Evolutionary conservation across 1,140 invertebrate genomes (phyloP).

Genomic region (Belonocnema kinseyi): DNA sequence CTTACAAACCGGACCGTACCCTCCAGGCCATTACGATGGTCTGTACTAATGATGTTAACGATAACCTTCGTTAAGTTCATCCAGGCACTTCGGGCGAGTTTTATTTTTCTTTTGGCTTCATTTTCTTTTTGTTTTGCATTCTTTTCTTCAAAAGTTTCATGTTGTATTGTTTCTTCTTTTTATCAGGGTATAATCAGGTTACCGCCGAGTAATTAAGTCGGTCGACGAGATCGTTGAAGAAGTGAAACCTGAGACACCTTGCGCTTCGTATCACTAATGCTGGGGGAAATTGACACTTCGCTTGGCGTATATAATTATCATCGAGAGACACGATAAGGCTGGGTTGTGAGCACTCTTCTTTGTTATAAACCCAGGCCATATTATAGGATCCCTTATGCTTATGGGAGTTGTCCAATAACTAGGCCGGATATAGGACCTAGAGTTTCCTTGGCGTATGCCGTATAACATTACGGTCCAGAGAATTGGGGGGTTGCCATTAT

Average conservation of each 20-base stretch:
- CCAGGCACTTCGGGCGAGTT: background rate
- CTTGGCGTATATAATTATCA: slow-evolving; percentile 45
- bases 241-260: background rate
- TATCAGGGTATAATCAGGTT: slow-evolving; percentile 36
- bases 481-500: slow-evolving; percentile 49
- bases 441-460: slow-evolving; percentile 60
- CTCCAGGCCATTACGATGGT: slow-evolving; percentile 35
- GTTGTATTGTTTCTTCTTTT: background rate
- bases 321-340: slow-evolving; percentile 8
- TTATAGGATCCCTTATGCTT: background rate
- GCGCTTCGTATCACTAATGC: slow-evolving; percentile 8
- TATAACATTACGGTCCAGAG: slow-evolving; percentile 59
- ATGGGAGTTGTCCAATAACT: slow-evolving; percentile 13
- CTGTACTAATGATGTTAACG: slow-evolving; percentile 37
- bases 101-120: background rate
- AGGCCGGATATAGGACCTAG: slow-evolving; percentile 50
- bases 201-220: slow-evolving; percentile 23
- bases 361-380: background rate
- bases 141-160: background rate
- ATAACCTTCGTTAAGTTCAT: slow-evolving; percentile 34
- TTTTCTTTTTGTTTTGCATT: background rate
- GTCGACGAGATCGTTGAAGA: background rate
- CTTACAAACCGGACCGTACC: slow-evolving; percentile 11
- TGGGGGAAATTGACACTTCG: slow-evolving; percentile 49
- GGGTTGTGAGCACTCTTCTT: slow-evolving; percentile 2